phyloP scores from a whole-genome alignment of 2,113 vertebrate genomes.

The Ceyx cyanopectus region DNA sequence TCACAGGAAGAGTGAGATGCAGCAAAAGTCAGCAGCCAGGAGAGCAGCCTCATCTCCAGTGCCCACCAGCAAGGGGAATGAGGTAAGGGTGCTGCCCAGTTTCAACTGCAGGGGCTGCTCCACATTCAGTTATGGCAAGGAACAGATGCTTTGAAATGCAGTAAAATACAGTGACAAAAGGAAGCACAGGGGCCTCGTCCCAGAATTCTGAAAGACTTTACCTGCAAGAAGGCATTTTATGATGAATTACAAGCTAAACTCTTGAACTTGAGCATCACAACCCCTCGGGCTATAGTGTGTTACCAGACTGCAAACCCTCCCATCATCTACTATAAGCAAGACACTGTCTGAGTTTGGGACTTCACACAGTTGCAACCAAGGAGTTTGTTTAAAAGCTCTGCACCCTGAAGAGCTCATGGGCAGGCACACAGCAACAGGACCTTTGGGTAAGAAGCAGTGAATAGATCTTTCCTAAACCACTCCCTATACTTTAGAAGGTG shows the following conservation, averaged over 20 bases:
- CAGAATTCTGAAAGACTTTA: not conserved
- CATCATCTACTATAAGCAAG: not conserved
- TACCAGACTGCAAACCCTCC: not conserved
- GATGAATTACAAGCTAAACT: not conserved
- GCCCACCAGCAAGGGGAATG: fast-evolving
- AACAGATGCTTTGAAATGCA: not conserved
- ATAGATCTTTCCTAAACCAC: not conserved
- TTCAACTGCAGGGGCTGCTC: not conserved
- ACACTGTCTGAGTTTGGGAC: not conserved
- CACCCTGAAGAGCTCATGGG: fast-evolving
- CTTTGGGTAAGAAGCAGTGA: not conserved
- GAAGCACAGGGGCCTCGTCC: not conserved
- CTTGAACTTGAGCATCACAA: not conserved
- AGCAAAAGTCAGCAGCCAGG: not conserved
- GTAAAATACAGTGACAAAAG: not conserved
- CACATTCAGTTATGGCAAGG: not conserved
- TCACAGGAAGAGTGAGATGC: not conserved
- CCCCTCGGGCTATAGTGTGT: fast-evolving
- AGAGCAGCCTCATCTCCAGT: not conserved
- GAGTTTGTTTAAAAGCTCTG: not conserved
- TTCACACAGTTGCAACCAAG: not conserved
- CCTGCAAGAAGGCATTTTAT: not conserved
- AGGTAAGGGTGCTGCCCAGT: fast-evolving
- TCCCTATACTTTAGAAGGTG: fast-evolving
- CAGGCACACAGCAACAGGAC: fast-evolving